A percentile compares a stretch with the other conserved stretches of the same genome.
These are phyloP conservation scores for Notarius lentiginosus DNA, from an alignment of 2,113 vertebrate genomes.

Conservation along the genomic window DNA sequence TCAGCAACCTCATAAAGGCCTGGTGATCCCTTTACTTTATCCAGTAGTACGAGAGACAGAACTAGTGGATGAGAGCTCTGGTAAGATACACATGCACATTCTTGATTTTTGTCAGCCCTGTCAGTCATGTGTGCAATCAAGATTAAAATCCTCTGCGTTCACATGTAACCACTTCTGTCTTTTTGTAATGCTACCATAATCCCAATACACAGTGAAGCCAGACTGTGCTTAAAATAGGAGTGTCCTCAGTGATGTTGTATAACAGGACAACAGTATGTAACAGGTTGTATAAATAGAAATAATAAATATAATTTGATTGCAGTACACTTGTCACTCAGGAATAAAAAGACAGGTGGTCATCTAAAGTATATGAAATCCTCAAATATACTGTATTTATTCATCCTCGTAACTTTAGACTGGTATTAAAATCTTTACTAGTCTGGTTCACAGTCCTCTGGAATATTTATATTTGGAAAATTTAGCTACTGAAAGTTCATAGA, in stretches of 20 bases:
- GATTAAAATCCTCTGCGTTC: neutral
- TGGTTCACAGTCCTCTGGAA: neutral
- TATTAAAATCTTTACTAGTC: neutral
- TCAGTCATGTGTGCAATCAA: neutral
- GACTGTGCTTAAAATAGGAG: neutral
- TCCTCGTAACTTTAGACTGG: neutral
- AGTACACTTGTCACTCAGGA: neutral
- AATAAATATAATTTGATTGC: neutral
- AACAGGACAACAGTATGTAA: neutral
- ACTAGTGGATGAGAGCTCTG: slow-evolving; percentile 73
- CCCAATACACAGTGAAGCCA: neutral
- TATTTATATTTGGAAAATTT: slow-evolving; percentile 6
- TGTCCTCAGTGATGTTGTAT: neutral
- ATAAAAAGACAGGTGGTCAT: neutral
- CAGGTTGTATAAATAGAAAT: neutral
- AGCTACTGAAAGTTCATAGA: slow-evolving; percentile 5
- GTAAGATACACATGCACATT: slow-evolving; percentile 59
- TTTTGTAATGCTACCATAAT: neutral
- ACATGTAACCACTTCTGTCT: neutral
- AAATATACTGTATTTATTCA: neutral
- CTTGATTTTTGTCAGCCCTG: neutral
- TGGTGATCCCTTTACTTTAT: slow-evolving; percentile 78
- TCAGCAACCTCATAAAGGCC: slow-evolving; percentile 82
- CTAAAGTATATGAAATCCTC: neutral
- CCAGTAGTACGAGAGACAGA: slow-evolving; percentile 70